Conservation (phyloP, 2,888 invertebrate genomes). For the Theristus sp. region DNA sequence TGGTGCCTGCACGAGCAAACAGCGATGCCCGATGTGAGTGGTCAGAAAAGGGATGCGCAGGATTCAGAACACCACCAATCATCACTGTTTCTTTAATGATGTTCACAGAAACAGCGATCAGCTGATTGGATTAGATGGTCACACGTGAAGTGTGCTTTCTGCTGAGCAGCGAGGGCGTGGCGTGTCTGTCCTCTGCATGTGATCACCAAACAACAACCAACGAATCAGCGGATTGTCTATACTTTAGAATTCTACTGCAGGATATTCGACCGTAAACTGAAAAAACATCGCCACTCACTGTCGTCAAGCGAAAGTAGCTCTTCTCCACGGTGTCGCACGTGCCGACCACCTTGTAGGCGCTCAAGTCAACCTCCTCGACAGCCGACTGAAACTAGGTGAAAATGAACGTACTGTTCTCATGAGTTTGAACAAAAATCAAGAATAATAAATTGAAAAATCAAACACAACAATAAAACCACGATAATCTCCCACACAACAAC, state of each 20-base stretch:
- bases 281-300: slow-evolving; percentile 13
- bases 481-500: too few species aligned
- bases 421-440: too few species aligned
- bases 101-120: too few species aligned
- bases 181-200: background rate
- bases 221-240: too few species aligned
- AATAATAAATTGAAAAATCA: slow-evolving; percentile 17
- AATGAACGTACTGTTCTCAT: too few species aligned
- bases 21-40: too few species aligned
- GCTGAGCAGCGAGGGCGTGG: too few species aligned
- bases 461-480: slow-evolving; percentile 11
- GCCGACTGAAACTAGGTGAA: background rate
- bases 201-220: background rate
- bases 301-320: slow-evolving; percentile 74
- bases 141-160: too few species aligned
- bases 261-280: background rate
- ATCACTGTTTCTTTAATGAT: too few species aligned
- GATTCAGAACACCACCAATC: too few species aligned
- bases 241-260: background rate
- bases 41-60: too few species aligned
- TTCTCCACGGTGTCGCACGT: slow-evolving; percentile 86
- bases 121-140: too few species aligned
- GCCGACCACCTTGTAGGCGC: slow-evolving; percentile 74
- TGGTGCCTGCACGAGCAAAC: slow-evolving; percentile 53
- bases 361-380: background rate